Evolutionary conservation across 2,888 invertebrate species (phyloP), one percentile per base, ranked within the genome.

Genomic region (Quadriops clusia): DNA sequence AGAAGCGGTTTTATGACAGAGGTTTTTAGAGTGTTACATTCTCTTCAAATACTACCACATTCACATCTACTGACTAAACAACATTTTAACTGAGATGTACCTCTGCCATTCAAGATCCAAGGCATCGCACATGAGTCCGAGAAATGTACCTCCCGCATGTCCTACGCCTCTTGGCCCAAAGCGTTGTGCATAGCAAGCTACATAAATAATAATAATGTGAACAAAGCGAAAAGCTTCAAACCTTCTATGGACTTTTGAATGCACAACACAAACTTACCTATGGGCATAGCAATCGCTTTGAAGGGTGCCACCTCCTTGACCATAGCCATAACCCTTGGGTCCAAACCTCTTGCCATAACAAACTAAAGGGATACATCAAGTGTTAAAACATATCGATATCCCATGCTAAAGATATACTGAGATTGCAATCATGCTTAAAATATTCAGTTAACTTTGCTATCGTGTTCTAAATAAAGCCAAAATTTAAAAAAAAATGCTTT

Each of bases 291-390:
- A 76, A 69, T 89, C 89, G 65, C 85, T 84, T 69, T 89, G 87
- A 56, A 90, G 72, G 49, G 86, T 86, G 59, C 90, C 90, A 59
- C 85, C 89, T 58, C 97, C 95, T 68, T 89, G 87, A 54, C 95
- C 95, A 65, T 89, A 94, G 55, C 93, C 94, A 65, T 93, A 93
- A 64, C 90, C 90, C 69, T 87, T 93, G 54, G 94, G 94, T 53
- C 95, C 95, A 68, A 87, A 94, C 72, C 80, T 86, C 75, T 91
- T 89, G 60, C 80, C 87, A 71, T 97, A 94, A 75, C 95, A 95
- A 57, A 84, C 85, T 86, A 67, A 53, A 57, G 34, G 37, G 39
- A 43, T n/a, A n/a, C n/a, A n/a, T n/a, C n/a, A n/a, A n/a, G n/a
- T n/a, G n/a, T n/a, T n/a, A n/a, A n/a, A n/a, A n/a, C n/a, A n/a